phyloP scores from a whole-genome alignment of 2,888 invertebrate species.

The Acrocyrtus sp. region DNA sequence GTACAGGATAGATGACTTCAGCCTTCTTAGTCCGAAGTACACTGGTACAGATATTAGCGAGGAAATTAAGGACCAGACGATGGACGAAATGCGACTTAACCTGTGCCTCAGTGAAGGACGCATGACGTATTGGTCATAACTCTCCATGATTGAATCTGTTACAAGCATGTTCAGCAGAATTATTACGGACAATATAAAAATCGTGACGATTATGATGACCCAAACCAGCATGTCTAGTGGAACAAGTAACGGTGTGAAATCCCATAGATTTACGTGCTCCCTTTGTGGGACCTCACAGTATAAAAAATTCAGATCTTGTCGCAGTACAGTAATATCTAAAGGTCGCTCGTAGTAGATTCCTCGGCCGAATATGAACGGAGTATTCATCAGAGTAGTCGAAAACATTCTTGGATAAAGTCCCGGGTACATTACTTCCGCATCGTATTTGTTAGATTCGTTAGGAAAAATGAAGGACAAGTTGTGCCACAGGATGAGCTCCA shows the following conservation, averaged over 20 bases:
- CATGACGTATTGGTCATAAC: neutral
- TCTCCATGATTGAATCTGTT: neutral
- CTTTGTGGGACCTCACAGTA: conserved; percentile 12
- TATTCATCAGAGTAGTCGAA: neutral
- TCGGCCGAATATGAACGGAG: neutral
- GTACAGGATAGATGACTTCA: conserved; percentile 1
- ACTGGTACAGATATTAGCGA: neutral
- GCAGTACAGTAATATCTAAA: neutral
- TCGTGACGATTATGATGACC: neutral
- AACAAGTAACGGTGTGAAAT: conserved; percentile 4
- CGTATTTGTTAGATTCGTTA: conserved; percentile 4
- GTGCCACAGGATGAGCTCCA: conserved; percentile 2
- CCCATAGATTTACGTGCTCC: conserved; percentile 13
- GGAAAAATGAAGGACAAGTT: conserved; percentile 17
- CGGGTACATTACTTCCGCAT: neutral
- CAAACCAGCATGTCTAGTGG: conserved; percentile 6
- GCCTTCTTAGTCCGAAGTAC: conserved; percentile 3
- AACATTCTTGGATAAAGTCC: conserved; percentile 18
- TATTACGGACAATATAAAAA: neutral
- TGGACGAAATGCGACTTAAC: neutral
- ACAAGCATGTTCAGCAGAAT: neutral
- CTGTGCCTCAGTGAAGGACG: neutral
- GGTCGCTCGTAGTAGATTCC: conserved; percentile 19
- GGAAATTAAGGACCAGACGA: conserved; percentile 11
- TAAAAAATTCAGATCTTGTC: conserved; percentile 22